Evolutionary conservation across 2,888 invertebrate genomes (phyloP), one percentile per base, ranked within the genome.

Genomic region (Eugnorisma glareosa): DNA sequence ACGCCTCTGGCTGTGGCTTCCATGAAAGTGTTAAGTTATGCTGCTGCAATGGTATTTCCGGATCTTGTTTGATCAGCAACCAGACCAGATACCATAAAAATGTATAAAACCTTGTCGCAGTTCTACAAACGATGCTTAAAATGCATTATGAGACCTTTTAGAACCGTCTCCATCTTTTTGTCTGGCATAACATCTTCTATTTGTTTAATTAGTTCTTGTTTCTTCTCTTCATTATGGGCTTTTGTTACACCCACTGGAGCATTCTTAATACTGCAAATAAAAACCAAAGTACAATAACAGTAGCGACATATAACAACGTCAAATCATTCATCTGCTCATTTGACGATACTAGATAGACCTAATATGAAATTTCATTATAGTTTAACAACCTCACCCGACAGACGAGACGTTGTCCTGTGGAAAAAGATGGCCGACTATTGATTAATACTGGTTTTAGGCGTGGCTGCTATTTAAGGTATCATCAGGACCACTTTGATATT

Each of bases 181-280:
- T 93, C 91, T 0, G 95, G 94, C 75, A 95, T 91, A 1, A 92
- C 90, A 5, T 57, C 54, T 31, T 86, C 84, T 5, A 95, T 81
- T 84, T 93, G 92, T 21, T 82, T 82, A 8, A 86, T 51, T 75
- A 93, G 86, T 67, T 89, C 88, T 24, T 84, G 79, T 66, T 91
- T 91, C 72, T 89, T 89, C 7, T 15, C 68, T 77, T 88, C 87
- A 71, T 93, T 90, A n/a, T 87, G 75, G 4, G 92, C 80, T 35
- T 76, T 85, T 5, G 81, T 84, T 1, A 90, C 89, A 10, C 93
- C 93, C 2, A 92, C 85, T 7, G 94, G 94, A 43, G 94, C 92
- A 0, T 90, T 86, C 66, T 87, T 83, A 81, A 95, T 81, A 74
- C 95, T 88, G 67, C 7, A 77, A 77, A 54, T n/a, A 66, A 69